A percentile compares a stretch with the other conserved stretches of the same genome.
Evolutionary conservation across 2,888 invertebrate species (phyloP).

Genomic region (Melinopterus prodromus): DNA sequence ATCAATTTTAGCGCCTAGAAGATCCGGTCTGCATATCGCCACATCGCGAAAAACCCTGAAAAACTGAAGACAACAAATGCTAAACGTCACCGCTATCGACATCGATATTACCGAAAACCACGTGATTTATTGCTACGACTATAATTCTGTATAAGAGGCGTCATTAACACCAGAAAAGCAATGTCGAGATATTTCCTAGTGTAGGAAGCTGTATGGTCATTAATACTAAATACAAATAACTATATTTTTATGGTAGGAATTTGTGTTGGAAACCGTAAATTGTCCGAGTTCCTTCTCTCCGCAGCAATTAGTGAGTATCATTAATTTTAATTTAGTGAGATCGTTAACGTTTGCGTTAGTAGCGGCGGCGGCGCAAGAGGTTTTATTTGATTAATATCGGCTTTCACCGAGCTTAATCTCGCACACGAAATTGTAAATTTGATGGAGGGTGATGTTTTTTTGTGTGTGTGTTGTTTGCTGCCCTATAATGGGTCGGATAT

Average conservation of each 20-base stretch:
- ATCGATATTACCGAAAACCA: neutral
- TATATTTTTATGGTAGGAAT: constrained; percentile 4
- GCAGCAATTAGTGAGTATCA: neutral
- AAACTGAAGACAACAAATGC: neutral
- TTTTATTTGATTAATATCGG: neutral
- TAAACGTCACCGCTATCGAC: neutral
- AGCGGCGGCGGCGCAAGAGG: neutral
- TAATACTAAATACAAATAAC: neutral
- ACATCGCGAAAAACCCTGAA: neutral
- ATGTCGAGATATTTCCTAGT: neutral
- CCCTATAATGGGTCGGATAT: too few species aligned
- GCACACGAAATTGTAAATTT: neutral
- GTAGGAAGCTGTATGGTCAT: neutral
- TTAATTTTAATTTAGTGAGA: neutral
- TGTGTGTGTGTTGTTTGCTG: neutral
- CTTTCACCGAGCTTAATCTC: neutral
- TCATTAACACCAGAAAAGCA: neutral
- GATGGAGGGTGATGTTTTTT: neutral
- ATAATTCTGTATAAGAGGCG: neutral
- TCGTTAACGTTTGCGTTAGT: neutral
- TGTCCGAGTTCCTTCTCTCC: neutral
- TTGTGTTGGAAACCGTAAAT: neutral
- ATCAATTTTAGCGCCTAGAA: neutral
- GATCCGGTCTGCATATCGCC: neutral
- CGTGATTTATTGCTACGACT: neutral